Evolutionary conservation across 2,797 vertebrate species (phyloP), one percentile per base, ranked within the genome.

Genomic region (Rachycentron canadum): DNA sequence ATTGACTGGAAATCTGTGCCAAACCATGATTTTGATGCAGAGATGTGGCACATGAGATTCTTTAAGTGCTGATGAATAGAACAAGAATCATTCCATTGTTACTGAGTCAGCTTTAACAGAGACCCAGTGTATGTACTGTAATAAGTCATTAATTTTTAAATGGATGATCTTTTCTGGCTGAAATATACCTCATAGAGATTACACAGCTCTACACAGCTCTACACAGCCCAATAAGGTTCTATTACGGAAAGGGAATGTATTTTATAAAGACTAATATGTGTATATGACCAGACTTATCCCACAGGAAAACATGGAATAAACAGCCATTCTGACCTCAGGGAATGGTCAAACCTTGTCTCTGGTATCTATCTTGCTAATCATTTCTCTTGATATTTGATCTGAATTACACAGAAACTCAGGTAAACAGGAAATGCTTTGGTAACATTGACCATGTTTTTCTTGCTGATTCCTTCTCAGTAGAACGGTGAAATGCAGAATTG

Each of bases 361-460:
- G 1, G 0, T 55, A 21, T 68, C n/a, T 26, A 36, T 50, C 45
- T 61, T 56, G 21, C 25, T 21, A 3, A 38, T 55, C 5, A 5
- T 63, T 26, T 60, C 41, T 52, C 40, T 49, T 49, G 11, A 67
- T 59, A 40, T 47, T 21, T 52, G 23, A 38, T 25, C 1, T 57
- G 30, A 0, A 25, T 45, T 71, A 23, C 3, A 34, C 23, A 47
- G 30, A 75, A 32, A 69, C 38, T 52, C 8, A 36, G 5, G 38
- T 40, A 68, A 75, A 68, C 23, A 19, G 58, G 26, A 69, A 79
- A 62, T 64, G 25, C 55, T 73, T 59, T 14, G 5, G 23, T 11
- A 3, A 56, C 43, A 63, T 3, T 28, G 1, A 32, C 9, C 1
- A 26, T 56, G 17, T 62, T 57, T 64, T 40, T 59, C 17, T 34